Evolutionary conservation across 2,797 vertebrate species (phyloP).

Genomic region (Gallinago stenura): DNA sequence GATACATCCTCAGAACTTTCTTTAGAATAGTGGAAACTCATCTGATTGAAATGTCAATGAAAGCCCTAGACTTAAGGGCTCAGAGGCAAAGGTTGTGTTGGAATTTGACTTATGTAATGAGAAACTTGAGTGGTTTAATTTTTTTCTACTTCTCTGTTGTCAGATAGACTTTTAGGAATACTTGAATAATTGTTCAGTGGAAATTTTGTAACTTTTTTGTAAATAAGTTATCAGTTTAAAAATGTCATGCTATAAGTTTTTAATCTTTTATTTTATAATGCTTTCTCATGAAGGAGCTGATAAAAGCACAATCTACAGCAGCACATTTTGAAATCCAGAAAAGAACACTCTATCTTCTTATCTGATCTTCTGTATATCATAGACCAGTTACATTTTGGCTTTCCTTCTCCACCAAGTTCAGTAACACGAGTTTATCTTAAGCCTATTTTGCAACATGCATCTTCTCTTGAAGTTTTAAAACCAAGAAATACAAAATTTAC

Average conservation of each 20-base stretch:
- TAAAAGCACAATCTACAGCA: not conserved
- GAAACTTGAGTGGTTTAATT: not conserved
- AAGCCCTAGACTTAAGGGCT: not conserved
- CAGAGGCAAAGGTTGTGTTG: not conserved
- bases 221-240: not conserved
- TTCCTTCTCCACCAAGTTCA: not conserved
- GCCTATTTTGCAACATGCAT: not conserved
- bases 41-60: not conserved
- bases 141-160: not conserved
- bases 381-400: not conserved
- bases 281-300: not conserved
- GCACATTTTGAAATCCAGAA: slow-evolving; percentile 31
- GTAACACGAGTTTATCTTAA: not conserved
- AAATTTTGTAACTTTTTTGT: not conserved
- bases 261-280: not conserved
- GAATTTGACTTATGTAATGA: not conserved
- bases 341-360: not conserved
- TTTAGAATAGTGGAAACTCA: not conserved
- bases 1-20: not conserved
- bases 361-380: not conserved
- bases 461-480: not conserved
- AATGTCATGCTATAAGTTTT: not conserved
- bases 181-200: not conserved
- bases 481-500: not conserved
- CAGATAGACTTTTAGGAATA: not conserved